Evolutionary conservation across 2,797 vertebrate species (phyloP).

Genomic region (Artibeus jamaicensis): DNA sequence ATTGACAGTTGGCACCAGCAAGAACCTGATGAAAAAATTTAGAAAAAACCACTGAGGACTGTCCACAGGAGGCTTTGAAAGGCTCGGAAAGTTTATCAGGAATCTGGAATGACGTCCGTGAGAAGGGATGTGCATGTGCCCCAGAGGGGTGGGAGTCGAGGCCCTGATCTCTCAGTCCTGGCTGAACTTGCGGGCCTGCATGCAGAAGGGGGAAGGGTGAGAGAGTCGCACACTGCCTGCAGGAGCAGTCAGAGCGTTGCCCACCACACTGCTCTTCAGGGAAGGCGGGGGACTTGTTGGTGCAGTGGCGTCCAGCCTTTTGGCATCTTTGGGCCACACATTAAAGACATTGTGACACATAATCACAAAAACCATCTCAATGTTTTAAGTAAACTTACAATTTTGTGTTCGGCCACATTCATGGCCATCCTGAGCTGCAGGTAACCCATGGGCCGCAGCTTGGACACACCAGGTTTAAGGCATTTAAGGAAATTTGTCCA

Average conservation of each 20-base stretch:
- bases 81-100: background rate
- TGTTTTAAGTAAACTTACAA: no score
- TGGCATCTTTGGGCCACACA: no score
- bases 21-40: background rate
- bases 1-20: background rate
- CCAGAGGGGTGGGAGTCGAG: background rate
- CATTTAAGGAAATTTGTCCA: background rate
- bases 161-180: background rate
- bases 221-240: background rate
- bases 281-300: background rate
- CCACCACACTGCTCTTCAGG: background rate
- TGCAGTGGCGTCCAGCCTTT: no score
- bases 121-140: background rate
- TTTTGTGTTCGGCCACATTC: no score
- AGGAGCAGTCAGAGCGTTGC: background rate
- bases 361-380: no score
- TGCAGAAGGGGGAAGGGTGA: background rate
- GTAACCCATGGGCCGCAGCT: no score
- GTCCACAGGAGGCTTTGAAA: background rate
- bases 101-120: background rate
- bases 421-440: no score
- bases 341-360: no score
- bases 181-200: background rate
- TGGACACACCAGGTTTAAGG: background rate
- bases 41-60: background rate